phyloP scores from a whole-genome alignment of 2,888 invertebrate genomes.

The Clusia tigrina region DNA sequence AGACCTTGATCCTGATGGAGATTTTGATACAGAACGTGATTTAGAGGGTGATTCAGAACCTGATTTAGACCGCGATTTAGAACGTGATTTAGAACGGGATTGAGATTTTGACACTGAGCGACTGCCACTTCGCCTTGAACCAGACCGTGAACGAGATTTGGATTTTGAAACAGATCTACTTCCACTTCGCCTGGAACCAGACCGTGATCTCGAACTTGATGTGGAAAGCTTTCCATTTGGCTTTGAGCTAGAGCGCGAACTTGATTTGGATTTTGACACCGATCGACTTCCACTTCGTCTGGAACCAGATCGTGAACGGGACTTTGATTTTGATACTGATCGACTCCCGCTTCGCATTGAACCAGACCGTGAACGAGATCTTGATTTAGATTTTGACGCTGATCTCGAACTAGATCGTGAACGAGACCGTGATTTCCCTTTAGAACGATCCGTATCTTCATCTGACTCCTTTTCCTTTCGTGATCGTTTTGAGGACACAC shows the following conservation, averaged over 20 bases:
- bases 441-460: slow-evolving; percentile 47
- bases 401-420: slow-evolving; percentile 32
- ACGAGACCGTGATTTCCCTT: slow-evolving; percentile 32
- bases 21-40: slow-evolving; percentile 56
- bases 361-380: slow-evolving; percentile 41
- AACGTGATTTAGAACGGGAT: slow-evolving; percentile 45
- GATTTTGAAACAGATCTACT: slow-evolving; percentile 51
- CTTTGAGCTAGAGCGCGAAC: slow-evolving; percentile 35
- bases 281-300: slow-evolving; percentile 31
- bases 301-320: slow-evolving; percentile 50
- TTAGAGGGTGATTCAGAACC: too few species aligned
- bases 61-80: slow-evolving; percentile 55
- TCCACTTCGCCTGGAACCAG: slow-evolving; percentile 40
- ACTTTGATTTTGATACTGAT: slow-evolving; percentile 29
- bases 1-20: slow-evolving; percentile 54
- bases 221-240: background rate
- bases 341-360: background rate
- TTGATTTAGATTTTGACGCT: slow-evolving; percentile 33
- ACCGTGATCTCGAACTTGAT: background rate
- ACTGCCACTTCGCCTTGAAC: slow-evolving; percentile 32
- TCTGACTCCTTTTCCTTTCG: slow-evolving; percentile 53
- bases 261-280: slow-evolving; percentile 37
- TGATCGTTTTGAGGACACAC: slow-evolving; percentile 36
- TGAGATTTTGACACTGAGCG: slow-evolving; percentile 37
- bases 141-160: slow-evolving; percentile 49